A percentile compares a stretch with the other conserved stretches of the same genome.
Conservation (phyloP, 2,113 vertebrate species). For the Oreochromis spilurus region DNA sequence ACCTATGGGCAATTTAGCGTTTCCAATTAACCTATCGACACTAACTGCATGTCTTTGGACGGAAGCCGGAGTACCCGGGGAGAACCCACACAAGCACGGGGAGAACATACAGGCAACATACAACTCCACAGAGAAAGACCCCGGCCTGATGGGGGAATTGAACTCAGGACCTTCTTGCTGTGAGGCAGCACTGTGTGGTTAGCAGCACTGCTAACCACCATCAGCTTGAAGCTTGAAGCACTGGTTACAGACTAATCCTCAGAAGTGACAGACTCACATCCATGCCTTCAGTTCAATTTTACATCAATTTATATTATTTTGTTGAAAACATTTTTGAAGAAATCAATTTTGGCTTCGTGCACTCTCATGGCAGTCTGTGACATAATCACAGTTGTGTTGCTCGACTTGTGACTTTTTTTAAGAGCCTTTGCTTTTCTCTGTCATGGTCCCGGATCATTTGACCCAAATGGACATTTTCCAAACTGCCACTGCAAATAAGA, state of each 20-base stretch:
- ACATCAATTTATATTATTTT: not conserved
- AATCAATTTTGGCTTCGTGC: fast-evolving
- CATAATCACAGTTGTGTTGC: not conserved
- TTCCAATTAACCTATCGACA: not conserved
- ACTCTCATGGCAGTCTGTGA: not conserved
- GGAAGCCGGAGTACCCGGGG: not conserved
- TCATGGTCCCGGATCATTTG: not conserved
- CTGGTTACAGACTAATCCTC: not conserved
- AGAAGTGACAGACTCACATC: not conserved
- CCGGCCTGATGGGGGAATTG: not conserved
- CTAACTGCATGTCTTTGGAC: not conserved
- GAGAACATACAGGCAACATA: fast-evolving
- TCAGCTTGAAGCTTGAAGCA: not conserved
- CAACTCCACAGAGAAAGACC: not conserved
- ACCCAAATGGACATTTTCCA: not conserved
- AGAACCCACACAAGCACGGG: not conserved
- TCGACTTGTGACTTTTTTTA: not conserved
- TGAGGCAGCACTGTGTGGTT: not conserved
- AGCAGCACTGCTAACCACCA: not conserved
- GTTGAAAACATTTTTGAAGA: not conserved
- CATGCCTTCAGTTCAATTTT: not conserved
- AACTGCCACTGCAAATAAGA: not conserved
- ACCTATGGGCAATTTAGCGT: not conserved
- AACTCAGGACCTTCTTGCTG: not conserved
- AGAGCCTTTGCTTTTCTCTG: not conserved